Conservation (phyloP, 2,113 vertebrate species). For the Hippoglossus stenolepis region DNA sequence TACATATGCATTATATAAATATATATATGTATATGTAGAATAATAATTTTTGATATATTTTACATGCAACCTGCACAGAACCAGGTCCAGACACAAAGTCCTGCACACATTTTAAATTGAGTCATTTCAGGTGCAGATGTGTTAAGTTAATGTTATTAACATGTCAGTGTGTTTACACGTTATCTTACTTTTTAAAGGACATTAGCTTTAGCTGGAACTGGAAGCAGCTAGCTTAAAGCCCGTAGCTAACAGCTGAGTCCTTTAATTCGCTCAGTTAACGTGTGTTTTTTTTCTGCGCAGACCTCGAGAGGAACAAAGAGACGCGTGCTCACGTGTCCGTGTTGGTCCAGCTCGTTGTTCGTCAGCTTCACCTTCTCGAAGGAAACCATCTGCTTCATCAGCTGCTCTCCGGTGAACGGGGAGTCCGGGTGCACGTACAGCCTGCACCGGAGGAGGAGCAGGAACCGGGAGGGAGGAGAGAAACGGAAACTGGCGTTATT, state of each 20-base stretch:
- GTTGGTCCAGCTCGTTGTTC: conserved; percentile 98
- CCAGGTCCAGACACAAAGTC: no score
- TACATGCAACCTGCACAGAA: no score
- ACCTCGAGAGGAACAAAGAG: not conserved
- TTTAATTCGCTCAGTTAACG: no score
- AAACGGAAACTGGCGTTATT: no score
- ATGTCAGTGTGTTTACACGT: no score
- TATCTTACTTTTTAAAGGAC: not conserved
- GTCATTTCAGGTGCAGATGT: no score
- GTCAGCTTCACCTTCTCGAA: conserved; percentile 99
- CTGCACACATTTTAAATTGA: no score
- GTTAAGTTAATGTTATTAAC: no score
- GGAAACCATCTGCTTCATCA: conserved; percentile 98
- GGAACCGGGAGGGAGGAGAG: no score
- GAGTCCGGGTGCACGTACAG: conserved; percentile 98
- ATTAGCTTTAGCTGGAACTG: not conserved
- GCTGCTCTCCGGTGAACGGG: conserved; percentile 95
- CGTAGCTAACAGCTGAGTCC: not conserved
- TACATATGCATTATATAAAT: no score
- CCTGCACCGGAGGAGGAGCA: conserved; percentile 71
- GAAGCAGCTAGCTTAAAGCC: not conserved
- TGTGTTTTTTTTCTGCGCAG: not conserved
- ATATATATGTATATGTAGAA: no score
- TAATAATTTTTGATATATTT: no score
- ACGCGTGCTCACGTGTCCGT: conserved; percentile 90